Conservation (phyloP, 1,140 invertebrate species). For the Chironomus tepperi region DNA sequence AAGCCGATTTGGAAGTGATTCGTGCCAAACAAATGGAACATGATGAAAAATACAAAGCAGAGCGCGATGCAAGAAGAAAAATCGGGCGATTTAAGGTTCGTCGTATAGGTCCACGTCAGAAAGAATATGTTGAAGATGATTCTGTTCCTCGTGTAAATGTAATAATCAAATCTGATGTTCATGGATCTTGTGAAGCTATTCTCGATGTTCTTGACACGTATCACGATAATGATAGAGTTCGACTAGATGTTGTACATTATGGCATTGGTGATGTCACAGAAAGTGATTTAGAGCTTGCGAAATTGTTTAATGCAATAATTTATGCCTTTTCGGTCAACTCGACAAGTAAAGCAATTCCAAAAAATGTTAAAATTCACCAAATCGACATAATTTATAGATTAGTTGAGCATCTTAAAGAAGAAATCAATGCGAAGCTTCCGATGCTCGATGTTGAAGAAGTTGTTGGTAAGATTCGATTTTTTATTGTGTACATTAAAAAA, state of each 20-base stretch:
- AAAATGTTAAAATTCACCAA: conserved; percentile 51
- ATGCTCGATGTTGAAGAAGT: conserved; percentile 61
- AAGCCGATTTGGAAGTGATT: conserved; percentile 53
- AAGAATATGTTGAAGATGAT: conserved; percentile 40
- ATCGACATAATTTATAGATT: conserved; percentile 88
- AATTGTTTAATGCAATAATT: conserved; percentile 73
- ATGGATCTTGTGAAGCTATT: conserved; percentile 89
- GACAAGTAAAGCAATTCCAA: conserved; percentile 33
- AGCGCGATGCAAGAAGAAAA: conserved; percentile 52
- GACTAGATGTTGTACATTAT: conserved; percentile 79
- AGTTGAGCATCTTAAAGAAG: conserved; percentile 76
- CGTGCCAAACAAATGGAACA: conserved; percentile 59
- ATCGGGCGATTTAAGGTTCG: conserved; percentile 43
- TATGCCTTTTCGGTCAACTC: conserved; percentile 77
- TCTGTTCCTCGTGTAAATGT: conserved; percentile 45
- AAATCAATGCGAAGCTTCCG: conserved; percentile 68
- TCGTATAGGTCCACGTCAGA: conserved; percentile 45
- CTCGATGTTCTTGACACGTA: conserved; percentile 87
- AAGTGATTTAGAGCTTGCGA: conserved; percentile 77
- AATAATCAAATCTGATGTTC: conserved; percentile 68
- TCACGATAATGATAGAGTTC: conserved; percentile 59
- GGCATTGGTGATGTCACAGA: conserved; percentile 78
- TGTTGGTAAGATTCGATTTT: conserved; percentile 46
- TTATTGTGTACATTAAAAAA: neutral
- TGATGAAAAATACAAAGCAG: conserved; percentile 54